Evolutionary conservation across 2,797 vertebrate genomes (phyloP), one percentile per base, ranked within the genome.

Genomic region (Orientallactaga sibirica): DNA sequence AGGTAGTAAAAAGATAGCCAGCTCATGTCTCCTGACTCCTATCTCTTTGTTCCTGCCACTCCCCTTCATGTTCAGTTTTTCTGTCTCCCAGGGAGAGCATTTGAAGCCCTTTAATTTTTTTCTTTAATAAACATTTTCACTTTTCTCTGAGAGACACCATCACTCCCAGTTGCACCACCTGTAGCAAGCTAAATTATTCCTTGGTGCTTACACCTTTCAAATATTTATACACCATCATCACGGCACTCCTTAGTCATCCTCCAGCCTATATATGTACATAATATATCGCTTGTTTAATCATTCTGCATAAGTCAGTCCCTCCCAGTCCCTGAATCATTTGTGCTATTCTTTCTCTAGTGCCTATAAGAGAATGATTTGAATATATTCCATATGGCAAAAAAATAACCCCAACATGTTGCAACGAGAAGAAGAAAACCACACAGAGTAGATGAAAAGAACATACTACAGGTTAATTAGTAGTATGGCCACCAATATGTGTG

Each of bases 201-300:
- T 97, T 81, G 52, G 97, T 96, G 97, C 98, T 98, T 95, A 94
- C 97, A 97, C 98, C 97, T 97, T 98, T 97, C 96, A 95, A 83
- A 96, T 98, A 98, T 97, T 98, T 98, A 97, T 98, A 98, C 97
- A 93, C 90, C 66, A 2, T 95, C 97, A 97, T 97, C 96, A 92
- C 93, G 93, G 95, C 96, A 95, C 97, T 92, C 91, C 94, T 96
- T 97, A 97, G 97, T 98, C 97, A 97, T 92, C 92, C 29, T 88
- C 96, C 96, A 96, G 97, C 96, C 95, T 93, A 94, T 96, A 82
- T 94, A 75, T 96, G 64, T 43, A 25, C 67, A 95, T 94, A 97
- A 95, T 94, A 97, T 95, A 97, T 96, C 97, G 97, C 93, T 97
- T 92, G 91, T 97, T 97, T 96, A 96, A 96, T 97, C 97, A 97